phyloP scores from a whole-genome alignment of 2,113 vertebrate genomes.

The Alethe castanea region DNA sequence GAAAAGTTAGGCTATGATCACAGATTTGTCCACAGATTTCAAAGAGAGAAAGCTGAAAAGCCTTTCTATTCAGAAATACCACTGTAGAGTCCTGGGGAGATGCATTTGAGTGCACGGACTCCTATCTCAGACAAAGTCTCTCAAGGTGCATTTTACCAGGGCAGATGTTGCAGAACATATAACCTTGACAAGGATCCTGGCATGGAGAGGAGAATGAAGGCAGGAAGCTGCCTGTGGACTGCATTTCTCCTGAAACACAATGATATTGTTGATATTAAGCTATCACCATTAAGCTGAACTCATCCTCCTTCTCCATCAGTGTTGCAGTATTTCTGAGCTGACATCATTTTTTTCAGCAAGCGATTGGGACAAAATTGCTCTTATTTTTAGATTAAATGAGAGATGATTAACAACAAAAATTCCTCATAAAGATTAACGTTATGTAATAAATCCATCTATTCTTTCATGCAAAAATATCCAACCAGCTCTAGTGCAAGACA shows the following conservation, averaged over 20 bases:
- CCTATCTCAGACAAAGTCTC: background rate
- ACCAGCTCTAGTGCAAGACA: background rate
- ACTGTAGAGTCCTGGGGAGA: background rate
- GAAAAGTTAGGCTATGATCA: background rate
- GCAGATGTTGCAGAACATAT: background rate
- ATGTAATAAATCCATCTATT: background rate
- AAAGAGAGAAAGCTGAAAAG: background rate
- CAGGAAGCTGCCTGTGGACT: background rate
- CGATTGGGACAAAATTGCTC: background rate
- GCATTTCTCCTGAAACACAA: background rate
- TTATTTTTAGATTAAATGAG: background rate
- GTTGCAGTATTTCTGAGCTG: background rate
- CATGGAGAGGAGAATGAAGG: background rate
- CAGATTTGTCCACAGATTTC: background rate
- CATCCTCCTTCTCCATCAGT: background rate
- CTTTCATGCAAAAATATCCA: background rate
- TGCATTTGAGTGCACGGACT: background rate
- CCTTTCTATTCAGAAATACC: background rate
- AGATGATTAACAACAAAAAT: background rate
- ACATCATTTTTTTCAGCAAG: background rate
- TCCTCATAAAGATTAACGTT: background rate
- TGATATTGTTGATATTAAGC: background rate
- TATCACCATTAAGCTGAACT: background rate
- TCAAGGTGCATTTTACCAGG: background rate
- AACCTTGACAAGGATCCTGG: background rate